Percentiles rank a stretch among this genome's conserved stretches.
These are phyloP conservation scores for Tricholauxania praeusta DNA, from an alignment of 2,888 invertebrate genomes.

Conservation along the genomic window DNA sequence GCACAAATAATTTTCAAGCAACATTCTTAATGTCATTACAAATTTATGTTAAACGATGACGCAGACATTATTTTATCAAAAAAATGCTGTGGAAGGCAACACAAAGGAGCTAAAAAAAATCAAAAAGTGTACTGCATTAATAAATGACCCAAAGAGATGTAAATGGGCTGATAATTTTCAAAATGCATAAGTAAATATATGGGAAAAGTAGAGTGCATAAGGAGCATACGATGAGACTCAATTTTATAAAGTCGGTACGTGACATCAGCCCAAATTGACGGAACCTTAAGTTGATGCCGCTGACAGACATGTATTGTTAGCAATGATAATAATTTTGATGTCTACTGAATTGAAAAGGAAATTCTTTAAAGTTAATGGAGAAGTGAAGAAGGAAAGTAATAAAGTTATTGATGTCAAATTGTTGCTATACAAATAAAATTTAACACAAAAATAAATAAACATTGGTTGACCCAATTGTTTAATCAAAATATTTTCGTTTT, in stretches of 20 bases:
- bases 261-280: neutral
- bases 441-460: too few relatives aligned
- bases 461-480: too few relatives aligned
- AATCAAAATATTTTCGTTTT: too few relatives aligned
- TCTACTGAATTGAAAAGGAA: too few relatives aligned
- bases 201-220: too few relatives aligned
- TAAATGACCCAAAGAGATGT: conserved; percentile 15
- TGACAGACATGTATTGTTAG: neutral
- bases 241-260: neutral
- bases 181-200: neutral
- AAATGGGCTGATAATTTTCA: neutral
- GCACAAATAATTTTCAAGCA: neutral
- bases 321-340: too few relatives aligned
- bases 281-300: neutral
- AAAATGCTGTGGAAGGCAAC: neutral
- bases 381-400: too few relatives aligned
- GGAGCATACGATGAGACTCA: too few relatives aligned
- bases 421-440: too few relatives aligned
- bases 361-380: too few relatives aligned
- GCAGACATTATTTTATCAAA: neutral
- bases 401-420: too few relatives aligned
- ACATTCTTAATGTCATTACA: conserved; percentile 17
- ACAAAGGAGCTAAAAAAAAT: neutral
- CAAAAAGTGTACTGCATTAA: neutral
- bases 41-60: conserved; percentile 13